Evolutionary conservation across 2,113 vertebrate species (phyloP).

Genomic region (Rhinolophus sinicus): DNA sequence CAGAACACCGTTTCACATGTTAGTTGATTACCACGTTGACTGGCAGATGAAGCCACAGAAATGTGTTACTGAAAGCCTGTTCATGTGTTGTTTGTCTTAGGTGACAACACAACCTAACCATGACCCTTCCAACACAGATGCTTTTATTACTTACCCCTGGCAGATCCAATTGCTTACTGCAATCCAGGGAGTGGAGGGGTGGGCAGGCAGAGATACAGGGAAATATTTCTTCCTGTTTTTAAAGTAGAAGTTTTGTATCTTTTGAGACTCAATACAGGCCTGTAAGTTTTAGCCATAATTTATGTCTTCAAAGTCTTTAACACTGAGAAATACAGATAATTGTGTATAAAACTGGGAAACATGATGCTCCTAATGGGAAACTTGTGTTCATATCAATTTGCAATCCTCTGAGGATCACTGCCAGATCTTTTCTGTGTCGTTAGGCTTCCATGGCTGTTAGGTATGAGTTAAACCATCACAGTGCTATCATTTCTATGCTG

Average conservation of each 20-base stretch:
- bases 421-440: conserved; percentile 56
- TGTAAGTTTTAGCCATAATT: neutral
- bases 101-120: neutral
- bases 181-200: neutral
- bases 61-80: neutral
- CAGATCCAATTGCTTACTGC: neutral
- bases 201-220: neutral
- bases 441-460: conserved; percentile 6
- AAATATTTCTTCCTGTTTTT: neutral
- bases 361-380: conserved; percentile 19
- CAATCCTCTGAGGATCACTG: conserved; percentile 16
- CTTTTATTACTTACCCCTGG: neutral
- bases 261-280: conserved; percentile 28
- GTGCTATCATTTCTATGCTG: neutral
- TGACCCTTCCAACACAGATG: neutral
- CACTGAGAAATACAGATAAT: neutral
- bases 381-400: conserved; percentile 42
- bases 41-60: neutral
- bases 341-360: conserved; percentile 13
- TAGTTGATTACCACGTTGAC: neutral
- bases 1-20: neutral
- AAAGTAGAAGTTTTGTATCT: conserved; percentile 30
- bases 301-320: conserved; percentile 55
- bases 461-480: neutral
- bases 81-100: neutral